Evolutionary conservation across 30 jellyfish, hydroid and myxozoan genomes (phyloP).

Genomic region (Hydra vulgaris): DNA sequence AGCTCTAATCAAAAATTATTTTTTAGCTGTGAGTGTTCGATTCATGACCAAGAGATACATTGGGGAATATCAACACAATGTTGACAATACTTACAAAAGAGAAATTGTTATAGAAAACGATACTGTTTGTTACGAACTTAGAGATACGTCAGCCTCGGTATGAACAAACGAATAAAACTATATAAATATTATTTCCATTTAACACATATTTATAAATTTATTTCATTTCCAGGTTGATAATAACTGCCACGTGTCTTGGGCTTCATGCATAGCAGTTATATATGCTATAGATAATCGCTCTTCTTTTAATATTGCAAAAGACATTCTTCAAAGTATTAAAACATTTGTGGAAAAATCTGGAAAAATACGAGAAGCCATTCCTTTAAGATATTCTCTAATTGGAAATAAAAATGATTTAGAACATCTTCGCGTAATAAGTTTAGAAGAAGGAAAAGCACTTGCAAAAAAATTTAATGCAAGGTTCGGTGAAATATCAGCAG

Average conservation of each 20-base stretch:
- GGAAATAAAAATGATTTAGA: constrained; percentile 74
- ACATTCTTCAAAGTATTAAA: constrained; percentile 44
- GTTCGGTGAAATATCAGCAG: constrained; percentile 80
- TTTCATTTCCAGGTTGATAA: constrained; percentile 7
- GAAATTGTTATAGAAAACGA: constrained; percentile 48
- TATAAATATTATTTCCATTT: neutral
- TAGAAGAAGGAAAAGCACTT: constrained; percentile 68
- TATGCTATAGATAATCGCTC: constrained; percentile 65
- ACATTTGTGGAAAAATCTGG: constrained; percentile 17
- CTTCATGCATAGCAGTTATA: constrained; percentile 64
- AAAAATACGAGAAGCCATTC: neutral
- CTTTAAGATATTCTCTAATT: constrained; percentile 40
- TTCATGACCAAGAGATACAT: constrained; percentile 68
- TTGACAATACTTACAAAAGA: constrained; percentile 46
- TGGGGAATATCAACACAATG: constrained; percentile 61
- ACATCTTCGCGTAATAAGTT: constrained; percentile 63
- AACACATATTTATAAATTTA: too few relatives aligned
- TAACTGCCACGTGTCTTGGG: constrained; percentile 32
- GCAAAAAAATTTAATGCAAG: constrained; percentile 60
- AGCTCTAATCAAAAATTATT: too few relatives aligned
- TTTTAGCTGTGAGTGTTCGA: constrained; percentile 71
- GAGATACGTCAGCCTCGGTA: constrained; percentile 22
- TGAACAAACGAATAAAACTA: neutral
- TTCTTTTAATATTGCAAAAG: constrained; percentile 59
- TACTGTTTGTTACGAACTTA: constrained; percentile 47